Evolutionary conservation across 2,888 invertebrate species (phyloP).

Genomic region (Chrysolina oricalcia): DNA sequence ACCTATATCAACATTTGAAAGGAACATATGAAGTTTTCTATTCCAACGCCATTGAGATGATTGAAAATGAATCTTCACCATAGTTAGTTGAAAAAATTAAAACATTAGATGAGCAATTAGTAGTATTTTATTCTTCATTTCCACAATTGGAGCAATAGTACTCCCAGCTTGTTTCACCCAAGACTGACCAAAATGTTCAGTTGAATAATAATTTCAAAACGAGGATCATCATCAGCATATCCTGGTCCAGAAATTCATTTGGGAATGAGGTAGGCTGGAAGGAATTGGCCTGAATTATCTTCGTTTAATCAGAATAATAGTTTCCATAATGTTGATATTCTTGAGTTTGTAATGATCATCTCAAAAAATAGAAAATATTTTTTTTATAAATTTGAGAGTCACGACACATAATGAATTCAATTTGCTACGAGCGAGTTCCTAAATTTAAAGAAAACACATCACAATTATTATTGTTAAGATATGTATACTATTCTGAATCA

Average conservation of each 20-base stretch:
- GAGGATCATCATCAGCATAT: slow-evolving; percentile 76
- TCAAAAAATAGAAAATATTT: slow-evolving; percentile 82
- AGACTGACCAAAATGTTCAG: slow-evolving; percentile 78
- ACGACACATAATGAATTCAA: slow-evolving; percentile 71
- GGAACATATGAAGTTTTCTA: no score
- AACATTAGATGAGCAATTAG: no score
- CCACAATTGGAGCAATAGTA: slow-evolving; percentile 79
- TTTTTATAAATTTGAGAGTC: slow-evolving; percentile 75
- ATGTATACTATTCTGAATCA: no score
- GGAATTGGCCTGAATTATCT: slow-evolving; percentile 80
- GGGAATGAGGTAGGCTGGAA: slow-evolving; percentile 72
- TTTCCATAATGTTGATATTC: slow-evolving; percentile 89
- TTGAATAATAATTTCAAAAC: slow-evolving; percentile 85
- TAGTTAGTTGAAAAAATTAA: no score
- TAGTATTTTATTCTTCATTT: slow-evolving; percentile 42
- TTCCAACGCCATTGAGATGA: no score
- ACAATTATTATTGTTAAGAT: no score
- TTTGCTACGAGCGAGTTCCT: not conserved
- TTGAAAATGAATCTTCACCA: no score
- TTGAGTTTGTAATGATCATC: slow-evolving; percentile 83
- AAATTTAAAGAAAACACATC: not conserved
- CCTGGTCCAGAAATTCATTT: slow-evolving; percentile 60
- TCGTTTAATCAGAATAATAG: slow-evolving; percentile 84
- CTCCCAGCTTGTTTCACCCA: slow-evolving; percentile 80
- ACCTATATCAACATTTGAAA: no score